phyloP scores from a whole-genome alignment of 2,888 invertebrate genomes.

The Campoletis raptor region DNA sequence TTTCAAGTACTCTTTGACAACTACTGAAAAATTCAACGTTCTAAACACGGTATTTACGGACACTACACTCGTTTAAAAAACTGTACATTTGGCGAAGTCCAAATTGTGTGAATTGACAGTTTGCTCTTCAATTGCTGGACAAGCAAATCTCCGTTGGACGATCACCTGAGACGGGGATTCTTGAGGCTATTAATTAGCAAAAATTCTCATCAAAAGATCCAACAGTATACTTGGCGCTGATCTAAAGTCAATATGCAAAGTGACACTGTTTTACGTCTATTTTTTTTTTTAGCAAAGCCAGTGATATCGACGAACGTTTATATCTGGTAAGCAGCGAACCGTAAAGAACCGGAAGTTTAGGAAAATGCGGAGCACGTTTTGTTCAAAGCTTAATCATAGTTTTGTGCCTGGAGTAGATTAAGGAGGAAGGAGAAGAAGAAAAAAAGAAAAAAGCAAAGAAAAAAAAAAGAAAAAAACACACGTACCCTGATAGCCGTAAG shows the following conservation, averaged over 20 bases:
- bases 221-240: no score
- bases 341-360: constrained; percentile 22
- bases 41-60: no score
- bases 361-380: constrained; percentile 36
- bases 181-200: no score
- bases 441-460: constrained; percentile 6
- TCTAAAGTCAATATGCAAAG: no score
- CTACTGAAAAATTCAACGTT: not conserved
- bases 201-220: no score
- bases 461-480: not conserved
- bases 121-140: constrained; percentile 1
- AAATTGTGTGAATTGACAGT: not conserved
- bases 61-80: not conserved
- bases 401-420: constrained; percentile 36
- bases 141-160: not conserved
- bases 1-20: not conserved
- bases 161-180: no score
- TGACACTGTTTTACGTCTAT: no score
- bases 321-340: not conserved
- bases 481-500: constrained; percentile 1
- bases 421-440: not conserved
- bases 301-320: not conserved
- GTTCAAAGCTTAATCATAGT: not conserved
- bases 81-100: not conserved
- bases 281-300: no score